Evolutionary conservation across 2,888 invertebrate genomes (phyloP).

Genomic region (Diachrysia chrysitis): DNA sequence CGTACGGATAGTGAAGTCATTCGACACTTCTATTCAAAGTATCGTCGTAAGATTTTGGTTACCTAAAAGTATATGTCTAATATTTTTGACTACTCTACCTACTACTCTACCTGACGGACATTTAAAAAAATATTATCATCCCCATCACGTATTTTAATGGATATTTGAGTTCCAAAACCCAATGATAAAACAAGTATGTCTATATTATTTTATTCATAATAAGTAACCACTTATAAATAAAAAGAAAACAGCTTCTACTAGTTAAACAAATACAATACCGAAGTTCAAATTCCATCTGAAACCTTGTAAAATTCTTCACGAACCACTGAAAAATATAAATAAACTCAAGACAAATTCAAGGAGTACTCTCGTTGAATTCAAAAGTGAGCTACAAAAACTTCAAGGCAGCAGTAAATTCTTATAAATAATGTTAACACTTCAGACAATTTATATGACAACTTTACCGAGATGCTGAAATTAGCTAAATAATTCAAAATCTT

Average conservation of each 20-base stretch:
- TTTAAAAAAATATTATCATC: too few relatives aligned
- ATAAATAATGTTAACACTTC: slow-evolving; percentile 58
- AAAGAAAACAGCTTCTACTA: neutral
- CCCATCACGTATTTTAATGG: too few relatives aligned
- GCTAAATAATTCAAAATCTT: slow-evolving; percentile 55
- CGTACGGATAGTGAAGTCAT: too few relatives aligned
- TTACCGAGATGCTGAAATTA: slow-evolving; percentile 44
- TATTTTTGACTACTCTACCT: too few relatives aligned
- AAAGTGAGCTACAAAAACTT: slow-evolving; percentile 56
- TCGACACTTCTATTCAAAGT: too few relatives aligned
- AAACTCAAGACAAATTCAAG: slow-evolving; percentile 46
- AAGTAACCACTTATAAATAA: neutral
- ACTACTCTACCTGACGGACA: too few relatives aligned
- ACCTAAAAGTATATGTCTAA: too few relatives aligned
- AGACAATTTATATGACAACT: slow-evolving; percentile 61
- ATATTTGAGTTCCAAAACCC: too few relatives aligned
- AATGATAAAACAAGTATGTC: too few relatives aligned
- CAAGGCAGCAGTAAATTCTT: slow-evolving; percentile 54
- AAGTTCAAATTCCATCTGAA: slow-evolving; percentile 10
- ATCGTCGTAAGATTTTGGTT: too few relatives aligned
- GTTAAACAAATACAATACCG: neutral
- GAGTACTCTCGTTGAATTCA: slow-evolving; percentile 49
- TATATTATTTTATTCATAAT: neutral
- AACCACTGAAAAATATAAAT: slow-evolving; percentile 22
- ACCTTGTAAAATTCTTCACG: slow-evolving; percentile 21